phyloP scores from a whole-genome alignment of 2,113 vertebrate genomes.

The Theristicus caerulescens region DNA sequence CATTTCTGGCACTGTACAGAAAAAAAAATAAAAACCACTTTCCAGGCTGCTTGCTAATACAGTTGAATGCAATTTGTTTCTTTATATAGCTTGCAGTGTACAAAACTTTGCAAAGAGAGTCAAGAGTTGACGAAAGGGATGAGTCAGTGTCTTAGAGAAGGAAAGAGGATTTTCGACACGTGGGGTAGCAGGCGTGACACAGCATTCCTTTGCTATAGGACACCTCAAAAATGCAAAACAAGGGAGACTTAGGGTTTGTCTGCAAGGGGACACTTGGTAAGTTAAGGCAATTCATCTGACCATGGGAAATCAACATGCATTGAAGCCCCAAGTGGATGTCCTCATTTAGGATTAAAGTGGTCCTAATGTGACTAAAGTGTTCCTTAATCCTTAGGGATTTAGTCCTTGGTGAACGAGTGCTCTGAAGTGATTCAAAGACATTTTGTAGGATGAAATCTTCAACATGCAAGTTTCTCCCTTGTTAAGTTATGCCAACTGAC shows the following conservation, averaged over 20 bases:
- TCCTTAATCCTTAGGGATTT: slow-evolving; percentile 5
- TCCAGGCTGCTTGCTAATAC: background rate
- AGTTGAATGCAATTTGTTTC: background rate
- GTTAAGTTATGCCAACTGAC: background rate
- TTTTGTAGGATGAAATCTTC: background rate
- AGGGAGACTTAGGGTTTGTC: background rate
- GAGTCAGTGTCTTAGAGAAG: slow-evolving; percentile 42
- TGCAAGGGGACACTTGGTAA: background rate
- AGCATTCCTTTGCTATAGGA: slow-evolving; percentile 14
- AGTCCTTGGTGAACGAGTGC: background rate
- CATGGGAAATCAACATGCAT: background rate
- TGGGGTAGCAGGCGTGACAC: background rate
- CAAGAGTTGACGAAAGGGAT: background rate
- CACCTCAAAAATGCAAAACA: background rate
- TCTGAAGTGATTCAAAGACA: background rate
- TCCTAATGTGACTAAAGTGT: slow-evolving; percentile 23
- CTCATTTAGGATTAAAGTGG: background rate
- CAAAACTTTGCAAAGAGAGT: slow-evolving; percentile 33
- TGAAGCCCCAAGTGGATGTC: background rate
- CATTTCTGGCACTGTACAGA: background rate
- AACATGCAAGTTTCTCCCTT: background rate
- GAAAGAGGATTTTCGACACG: slow-evolving; percentile 19
- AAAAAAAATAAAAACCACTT: background rate
- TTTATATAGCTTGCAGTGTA: slow-evolving; percentile 39
- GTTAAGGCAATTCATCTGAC: background rate